These are phyloP conservation scores for Diadema setosum DNA, from an alignment of 35 echinoderm and acorn worm species.

Conservation along the genomic window DNA sequence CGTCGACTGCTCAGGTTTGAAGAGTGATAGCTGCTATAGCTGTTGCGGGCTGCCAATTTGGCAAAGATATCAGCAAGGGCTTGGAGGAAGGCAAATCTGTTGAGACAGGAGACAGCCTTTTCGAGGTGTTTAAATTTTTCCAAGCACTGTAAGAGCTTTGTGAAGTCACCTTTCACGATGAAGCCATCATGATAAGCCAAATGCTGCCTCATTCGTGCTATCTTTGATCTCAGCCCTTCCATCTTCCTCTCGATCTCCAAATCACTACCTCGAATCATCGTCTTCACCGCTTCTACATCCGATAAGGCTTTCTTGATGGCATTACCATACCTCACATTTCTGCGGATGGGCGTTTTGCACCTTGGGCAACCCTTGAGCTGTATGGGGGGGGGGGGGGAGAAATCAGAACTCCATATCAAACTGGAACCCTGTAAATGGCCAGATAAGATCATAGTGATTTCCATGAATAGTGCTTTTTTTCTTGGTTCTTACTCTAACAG, in stretches of 20 bases:
- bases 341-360: slow-evolving; percentile 42
- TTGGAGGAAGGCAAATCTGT: not conserved
- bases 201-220: not conserved
- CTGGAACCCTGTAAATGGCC: too few relatives aligned
- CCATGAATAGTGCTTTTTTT: too few relatives aligned
- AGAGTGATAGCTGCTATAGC: not conserved
- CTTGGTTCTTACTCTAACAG: too few relatives aligned
- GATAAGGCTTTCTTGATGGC: slow-evolving; percentile 22
- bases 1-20: not conserved
- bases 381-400: too few relatives aligned
- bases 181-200: not conserved
- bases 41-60: not conserved
- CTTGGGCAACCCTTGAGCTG: slow-evolving; percentile 45
- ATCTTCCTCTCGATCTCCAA: not conserved
- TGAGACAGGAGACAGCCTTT: not conserved
- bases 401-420: too few relatives aligned
- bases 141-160: not conserved
- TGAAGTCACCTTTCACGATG: not conserved
- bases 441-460: too few relatives aligned
- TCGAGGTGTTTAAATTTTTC: not conserved
- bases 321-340: slow-evolving; percentile 46
- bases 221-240: not conserved
- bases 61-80: not conserved
- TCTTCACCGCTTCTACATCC: slow-evolving; percentile 37
- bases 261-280: not conserved